Conservation (phyloP, 30 jellyfish, hydroid and myxozoan species). For the Nemopilema nomurai region DNA sequence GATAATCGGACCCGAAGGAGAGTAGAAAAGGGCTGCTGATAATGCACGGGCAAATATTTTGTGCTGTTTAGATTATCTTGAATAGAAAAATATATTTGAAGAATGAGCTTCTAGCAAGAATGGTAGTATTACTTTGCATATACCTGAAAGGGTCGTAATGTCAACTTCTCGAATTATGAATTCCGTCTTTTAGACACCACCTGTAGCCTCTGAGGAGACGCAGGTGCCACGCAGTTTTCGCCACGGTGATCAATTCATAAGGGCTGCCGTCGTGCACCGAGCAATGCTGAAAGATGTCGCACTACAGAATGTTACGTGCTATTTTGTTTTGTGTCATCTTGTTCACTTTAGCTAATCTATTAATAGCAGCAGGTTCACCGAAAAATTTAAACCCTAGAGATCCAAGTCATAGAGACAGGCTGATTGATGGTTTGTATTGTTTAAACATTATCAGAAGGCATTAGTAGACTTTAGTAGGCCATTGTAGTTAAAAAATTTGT, state of each 20-base stretch:
- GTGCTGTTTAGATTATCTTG: neutral
- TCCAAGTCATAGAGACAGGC: conserved; percentile 12
- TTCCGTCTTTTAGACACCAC: neutral
- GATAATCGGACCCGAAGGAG: neutral
- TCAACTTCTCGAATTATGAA: neutral
- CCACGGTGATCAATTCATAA: conserved; percentile 67
- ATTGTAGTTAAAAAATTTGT: too few species aligned
- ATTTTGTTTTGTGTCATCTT: neutral
- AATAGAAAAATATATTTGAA: neutral
- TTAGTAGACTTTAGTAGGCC: too few species aligned
- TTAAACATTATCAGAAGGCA: too few species aligned
- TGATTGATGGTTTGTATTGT: neutral
- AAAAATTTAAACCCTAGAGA: neutral
- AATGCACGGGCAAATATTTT: neutral
- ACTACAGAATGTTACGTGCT: neutral
- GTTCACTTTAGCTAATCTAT: neutral
- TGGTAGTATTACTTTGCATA: too few species aligned
- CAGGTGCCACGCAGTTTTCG: conserved; percentile 54
- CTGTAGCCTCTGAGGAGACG: neutral
- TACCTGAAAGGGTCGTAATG: neutral
- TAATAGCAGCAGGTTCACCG: neutral
- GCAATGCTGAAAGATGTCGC: conserved; percentile 54
- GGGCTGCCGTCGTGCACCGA: conserved; percentile 50
- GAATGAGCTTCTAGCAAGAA: too few species aligned
- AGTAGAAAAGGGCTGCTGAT: neutral